Conservation (phyloP, 2,113 vertebrate genomes). For the Canis aureus region DNA sequence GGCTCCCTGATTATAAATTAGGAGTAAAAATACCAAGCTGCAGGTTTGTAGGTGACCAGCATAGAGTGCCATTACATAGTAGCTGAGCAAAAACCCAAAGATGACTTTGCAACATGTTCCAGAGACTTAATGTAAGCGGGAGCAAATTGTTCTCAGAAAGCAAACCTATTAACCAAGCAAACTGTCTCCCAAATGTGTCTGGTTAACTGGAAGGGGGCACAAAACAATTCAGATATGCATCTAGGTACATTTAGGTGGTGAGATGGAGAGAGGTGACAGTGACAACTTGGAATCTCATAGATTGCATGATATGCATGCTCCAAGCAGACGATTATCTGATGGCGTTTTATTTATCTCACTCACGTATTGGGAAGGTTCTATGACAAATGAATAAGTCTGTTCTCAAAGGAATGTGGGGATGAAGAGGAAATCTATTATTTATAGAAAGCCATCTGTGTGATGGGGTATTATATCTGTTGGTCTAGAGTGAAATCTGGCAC, state of each 20-base stretch:
- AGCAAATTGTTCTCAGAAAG: neutral
- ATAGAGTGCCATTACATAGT: rapidly evolving
- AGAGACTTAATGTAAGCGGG: neutral
- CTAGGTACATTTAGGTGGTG: neutral
- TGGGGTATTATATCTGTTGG: neutral
- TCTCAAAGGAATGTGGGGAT: neutral
- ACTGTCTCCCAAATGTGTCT: neutral
- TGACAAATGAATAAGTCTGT: neutral
- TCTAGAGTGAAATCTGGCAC: neutral
- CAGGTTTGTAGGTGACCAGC: neutral
- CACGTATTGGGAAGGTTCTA: neutral
- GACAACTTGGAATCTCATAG: neutral
- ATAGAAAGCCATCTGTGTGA: neutral
- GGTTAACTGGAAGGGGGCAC: neutral
- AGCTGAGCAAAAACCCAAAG: neutral
- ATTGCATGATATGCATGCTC: neutral
- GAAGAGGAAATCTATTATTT: neutral
- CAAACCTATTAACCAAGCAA: neutral
- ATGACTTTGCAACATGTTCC: neutral
- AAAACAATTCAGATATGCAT: neutral
- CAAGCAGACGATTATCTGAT: neutral
- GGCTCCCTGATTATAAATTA: neutral
- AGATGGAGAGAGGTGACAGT: neutral
- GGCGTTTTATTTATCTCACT: neutral
- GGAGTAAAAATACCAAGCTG: neutral